Conservation (phyloP, 2,113 vertebrate genomes). For the Brachyistius frenatus region DNA sequence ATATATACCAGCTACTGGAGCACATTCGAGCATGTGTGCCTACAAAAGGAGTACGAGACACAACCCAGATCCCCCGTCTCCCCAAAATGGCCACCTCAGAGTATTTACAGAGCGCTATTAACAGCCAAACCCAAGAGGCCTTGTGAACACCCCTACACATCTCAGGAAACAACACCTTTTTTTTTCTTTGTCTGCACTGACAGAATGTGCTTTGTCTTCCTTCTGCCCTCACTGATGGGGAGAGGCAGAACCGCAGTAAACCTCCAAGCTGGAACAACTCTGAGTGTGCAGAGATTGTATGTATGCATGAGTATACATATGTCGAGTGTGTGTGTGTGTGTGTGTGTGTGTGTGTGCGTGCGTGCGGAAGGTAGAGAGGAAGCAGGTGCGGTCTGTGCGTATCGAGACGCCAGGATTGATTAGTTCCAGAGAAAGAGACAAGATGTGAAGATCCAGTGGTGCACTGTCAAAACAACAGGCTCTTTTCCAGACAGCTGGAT, state of each 20-base stretch:
- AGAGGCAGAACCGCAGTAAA: slow-evolving; percentile 18
- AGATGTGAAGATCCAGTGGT: slow-evolving; percentile 82
- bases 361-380: slow-evolving; percentile 43
- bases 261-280: slow-evolving; percentile 13
- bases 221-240: slow-evolving; percentile 13
- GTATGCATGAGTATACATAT: neutral
- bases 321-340: slow-evolving; percentile 23
- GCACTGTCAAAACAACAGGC: slow-evolving; percentile 83
- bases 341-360: slow-evolving; percentile 9
- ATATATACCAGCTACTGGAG: slow-evolving; percentile 19
- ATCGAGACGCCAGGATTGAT: slow-evolving; percentile 73
- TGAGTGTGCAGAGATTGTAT: neutral
- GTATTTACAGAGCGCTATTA: slow-evolving; percentile 62
- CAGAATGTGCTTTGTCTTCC: slow-evolving; percentile 59
- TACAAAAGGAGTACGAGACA: slow-evolving; percentile 53
- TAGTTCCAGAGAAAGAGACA: slow-evolving; percentile 78
- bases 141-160: slow-evolving; percentile 55
- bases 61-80: slow-evolving; percentile 57
- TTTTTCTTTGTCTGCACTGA: slow-evolving; percentile 27
- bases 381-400: slow-evolving; percentile 63
- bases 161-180: slow-evolving; percentile 40
- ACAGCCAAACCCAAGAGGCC: slow-evolving; percentile 52
- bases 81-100: slow-evolving; percentile 53
- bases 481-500: slow-evolving; percentile 84
- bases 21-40: slow-evolving; percentile 12